A percentile compares a stretch with the other conserved stretches of the same genome.
These are phyloP conservation scores for Macrosteles quadrilineatus DNA, from an alignment of 1,140 invertebrate species.

Conservation along the genomic window DNA sequence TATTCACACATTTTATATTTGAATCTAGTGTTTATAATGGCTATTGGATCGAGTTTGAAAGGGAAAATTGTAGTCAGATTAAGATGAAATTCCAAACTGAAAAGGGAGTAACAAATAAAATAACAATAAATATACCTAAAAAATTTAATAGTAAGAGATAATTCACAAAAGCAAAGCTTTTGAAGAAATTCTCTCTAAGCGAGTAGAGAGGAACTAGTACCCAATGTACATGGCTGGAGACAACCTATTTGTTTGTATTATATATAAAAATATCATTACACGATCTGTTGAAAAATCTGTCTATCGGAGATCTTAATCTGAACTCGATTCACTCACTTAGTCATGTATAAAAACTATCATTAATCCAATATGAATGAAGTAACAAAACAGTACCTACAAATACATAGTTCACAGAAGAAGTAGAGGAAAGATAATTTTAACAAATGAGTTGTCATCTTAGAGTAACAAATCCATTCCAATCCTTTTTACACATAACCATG, in stretches of 20 bases:
- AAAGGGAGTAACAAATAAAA: slow-evolving; percentile 10
- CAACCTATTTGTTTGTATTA: not conserved
- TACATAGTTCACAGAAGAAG: not conserved
- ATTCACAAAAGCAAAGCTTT: slow-evolving; percentile 18
- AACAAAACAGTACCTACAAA: slow-evolving; percentile 19
- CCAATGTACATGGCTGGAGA: slow-evolving; percentile 20
- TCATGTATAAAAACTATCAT: slow-evolving; percentile 7
- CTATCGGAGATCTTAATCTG: slow-evolving; percentile 9
- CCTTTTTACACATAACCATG: slow-evolving; percentile 16
- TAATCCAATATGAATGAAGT: slow-evolving; percentile 9
- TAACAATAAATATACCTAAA: slow-evolving; percentile 26
- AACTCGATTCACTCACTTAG: not conserved
- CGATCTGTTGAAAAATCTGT: not conserved
- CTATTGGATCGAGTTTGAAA: too few relatives aligned
- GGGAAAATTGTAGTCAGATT: too few relatives aligned
- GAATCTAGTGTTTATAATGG: too few relatives aligned
- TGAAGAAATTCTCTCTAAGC: slow-evolving; percentile 19
- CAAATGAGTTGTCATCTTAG: not conserved
- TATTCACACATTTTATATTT: too few relatives aligned
- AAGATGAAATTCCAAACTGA: slow-evolving; percentile 11
- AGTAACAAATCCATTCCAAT: not conserved
- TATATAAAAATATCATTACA: slow-evolving; percentile 5
- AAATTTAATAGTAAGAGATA: slow-evolving; percentile 25
- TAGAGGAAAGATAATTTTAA: not conserved
- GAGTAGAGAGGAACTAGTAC: slow-evolving; percentile 17